phyloP scores from a whole-genome alignment of 2,888 invertebrate species.

The Cyclophora albipunctata region DNA sequence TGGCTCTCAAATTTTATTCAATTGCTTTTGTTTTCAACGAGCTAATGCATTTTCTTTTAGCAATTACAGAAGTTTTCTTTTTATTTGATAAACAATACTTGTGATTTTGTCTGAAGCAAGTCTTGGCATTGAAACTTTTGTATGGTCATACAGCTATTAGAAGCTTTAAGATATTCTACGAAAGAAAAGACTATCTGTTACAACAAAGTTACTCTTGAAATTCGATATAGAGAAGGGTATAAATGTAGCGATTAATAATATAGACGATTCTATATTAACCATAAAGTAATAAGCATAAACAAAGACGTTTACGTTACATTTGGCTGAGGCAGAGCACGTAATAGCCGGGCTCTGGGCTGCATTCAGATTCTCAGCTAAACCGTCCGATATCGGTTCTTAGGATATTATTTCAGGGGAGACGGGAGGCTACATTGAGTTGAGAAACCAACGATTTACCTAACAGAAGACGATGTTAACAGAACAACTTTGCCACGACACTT shows the following conservation, averaged over 20 bases:
- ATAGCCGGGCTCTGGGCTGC: conserved; percentile 41
- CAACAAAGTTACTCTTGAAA: too few species aligned
- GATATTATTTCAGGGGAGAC: conserved; percentile 65
- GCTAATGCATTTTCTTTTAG: too few species aligned
- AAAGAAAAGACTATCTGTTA: too few species aligned
- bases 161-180: too few species aligned
- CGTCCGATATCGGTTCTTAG: conserved; percentile 58
- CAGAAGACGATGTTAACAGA: conserved; percentile 63
- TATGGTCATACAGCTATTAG: too few species aligned
- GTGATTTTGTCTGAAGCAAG: too few species aligned
- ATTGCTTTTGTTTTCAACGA: conserved; percentile 10
- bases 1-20: conserved; percentile 2
- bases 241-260: conserved; percentile 28
- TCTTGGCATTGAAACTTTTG: too few species aligned
- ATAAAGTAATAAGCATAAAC: conserved; percentile 46
- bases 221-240: too few species aligned
- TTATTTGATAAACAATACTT: too few species aligned
- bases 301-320: conserved; percentile 60
- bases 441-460: conserved; percentile 71
- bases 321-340: conserved; percentile 44
- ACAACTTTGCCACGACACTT: conserved; percentile 69
- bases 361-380: conserved; percentile 54
- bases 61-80: too few species aligned
- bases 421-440: conserved; percentile 66
- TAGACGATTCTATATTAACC: conserved; percentile 22